A percentile compares a stretch with the other conserved stretches of the same genome.
phyloP scores from a whole-genome alignment of 1,140 invertebrate genomes.

The Neomicropteryx cornuta region DNA sequence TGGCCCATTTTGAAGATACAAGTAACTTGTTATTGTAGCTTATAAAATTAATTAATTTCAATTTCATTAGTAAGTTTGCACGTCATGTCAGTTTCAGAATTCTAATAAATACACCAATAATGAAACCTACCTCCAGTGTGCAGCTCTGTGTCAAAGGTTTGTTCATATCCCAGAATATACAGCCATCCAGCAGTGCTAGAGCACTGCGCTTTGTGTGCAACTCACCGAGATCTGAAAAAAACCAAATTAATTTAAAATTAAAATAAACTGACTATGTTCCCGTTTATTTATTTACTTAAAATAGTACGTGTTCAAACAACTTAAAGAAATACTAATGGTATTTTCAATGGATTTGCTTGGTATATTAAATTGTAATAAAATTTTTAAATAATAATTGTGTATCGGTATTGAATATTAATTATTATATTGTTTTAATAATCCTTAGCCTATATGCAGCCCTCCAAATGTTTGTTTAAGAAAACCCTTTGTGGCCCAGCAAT shows the following conservation, averaged over 20 bases:
- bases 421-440: not conserved
- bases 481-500: too few relatives aligned
- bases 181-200: conserved; percentile 69
- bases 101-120: not conserved
- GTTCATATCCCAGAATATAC: conserved; percentile 85
- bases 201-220: conserved; percentile 59
- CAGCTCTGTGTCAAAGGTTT: conserved; percentile 70
- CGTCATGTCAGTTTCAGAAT: too few relatives aligned
- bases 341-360: not conserved
- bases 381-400: conserved; percentile 1
- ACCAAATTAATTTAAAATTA: conserved; percentile 8
- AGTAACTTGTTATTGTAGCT: too few relatives aligned
- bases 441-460: too few relatives aligned
- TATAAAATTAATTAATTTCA: too few relatives aligned
- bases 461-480: too few relatives aligned
- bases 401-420: not conserved
- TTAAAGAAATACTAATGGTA: not conserved
- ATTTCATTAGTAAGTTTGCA: too few relatives aligned
- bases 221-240: conserved; percentile 60
- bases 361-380: not conserved
- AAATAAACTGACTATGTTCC: too few relatives aligned
- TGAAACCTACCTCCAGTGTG: conserved; percentile 44
- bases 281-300: too few relatives aligned
- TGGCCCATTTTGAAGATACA: too few relatives aligned
- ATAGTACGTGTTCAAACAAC: conserved; percentile 12